Evolutionary conservation across 2,888 invertebrate genomes (phyloP), one percentile per base, ranked within the genome.

Genomic region (Girardia tigrina): DNA sequence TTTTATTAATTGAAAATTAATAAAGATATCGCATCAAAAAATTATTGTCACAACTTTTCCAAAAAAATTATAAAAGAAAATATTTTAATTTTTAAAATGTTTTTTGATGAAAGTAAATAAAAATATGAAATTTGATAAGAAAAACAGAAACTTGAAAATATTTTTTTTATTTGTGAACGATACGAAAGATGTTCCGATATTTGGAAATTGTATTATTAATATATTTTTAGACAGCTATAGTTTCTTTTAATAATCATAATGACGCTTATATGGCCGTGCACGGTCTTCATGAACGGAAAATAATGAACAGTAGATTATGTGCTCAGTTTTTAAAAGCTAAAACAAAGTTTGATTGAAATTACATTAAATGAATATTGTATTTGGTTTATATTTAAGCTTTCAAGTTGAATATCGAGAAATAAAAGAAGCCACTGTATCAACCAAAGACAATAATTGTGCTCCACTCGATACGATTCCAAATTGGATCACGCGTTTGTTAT

Each of bases 241-340:
- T 56, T 20, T 6, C n/a, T 4, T 56, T 56, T 56, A 23, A 56
- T 56, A 20, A 23, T n/a, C 23, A 56, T 23, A 56, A 16, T 12
- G 56, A 56, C 23, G 56, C 56, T 20, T 56, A 56, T n/a, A n/a
- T 23, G 23, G 56, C 56, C 4, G 8, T 56, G 2, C 23, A 20
- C 23, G 4, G 8, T 56, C 23, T 56, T 20, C 56, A 56, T n/a
- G 56, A 56, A 16, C 56, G 56, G n/a, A 4, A 16, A 8, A 6
- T 56, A 12, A 20, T 56, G n/a, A 56, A 56, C 23, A 8, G 8
- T 56, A 4, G 56, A 12, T 16, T 56, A 8, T 12, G 56, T 16
- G 56, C 56, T 56, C 56, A 56, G 23, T 56, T 56, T 56, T 56
- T 56, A 56, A 56, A 56, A 56, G 56, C 23, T 8, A 56, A 56